These are phyloP conservation scores for Gobionotothen gibberifrons DNA, from an alignment of 2,797 vertebrate species.

Conservation along the genomic window DNA sequence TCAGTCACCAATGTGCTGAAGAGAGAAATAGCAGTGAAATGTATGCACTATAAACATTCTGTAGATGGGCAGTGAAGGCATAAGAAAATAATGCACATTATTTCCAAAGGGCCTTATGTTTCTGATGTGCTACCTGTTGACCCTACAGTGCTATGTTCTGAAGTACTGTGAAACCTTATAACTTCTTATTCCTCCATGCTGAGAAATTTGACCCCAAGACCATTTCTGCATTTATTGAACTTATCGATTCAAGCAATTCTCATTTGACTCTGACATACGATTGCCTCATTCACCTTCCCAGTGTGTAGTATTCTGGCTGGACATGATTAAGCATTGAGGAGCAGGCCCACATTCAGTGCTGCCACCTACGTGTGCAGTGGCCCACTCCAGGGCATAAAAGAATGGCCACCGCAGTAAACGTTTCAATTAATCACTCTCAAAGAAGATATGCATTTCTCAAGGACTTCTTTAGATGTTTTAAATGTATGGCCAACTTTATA, in stretches of 20 bases:
- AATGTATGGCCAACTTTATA: conserved; percentile 68
- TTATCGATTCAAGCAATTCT: conserved; percentile 44
- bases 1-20: conserved; percentile 15
- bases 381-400: conserved; percentile 61
- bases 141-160: conserved; percentile 6
- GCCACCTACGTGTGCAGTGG: conserved; percentile 49
- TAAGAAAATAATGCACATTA: conserved; percentile 1
- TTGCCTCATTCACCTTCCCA: conserved; percentile 73
- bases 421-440: conserved; percentile 74
- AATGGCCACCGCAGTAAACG: conserved; percentile 59
- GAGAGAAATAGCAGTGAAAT: conserved; percentile 3
- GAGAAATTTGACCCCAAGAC: conserved; percentile 29
- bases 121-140: conserved; percentile 22
- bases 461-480: conserved; percentile 57
- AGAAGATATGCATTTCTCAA: conserved; percentile 63
- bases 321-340: conserved; percentile 52
- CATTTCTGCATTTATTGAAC: conserved; percentile 22
- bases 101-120: neutral
- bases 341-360: conserved; percentile 48
- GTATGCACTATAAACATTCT: conserved; percentile 6
- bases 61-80: neutral
- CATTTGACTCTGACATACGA: conserved; percentile 36
- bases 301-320: conserved; percentile 63
- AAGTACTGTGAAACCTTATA: neutral
- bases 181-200: conserved; percentile 8